Evolutionary conservation across 1,140 invertebrate species (phyloP).

Genomic region (Mactra quadrangularis): DNA sequence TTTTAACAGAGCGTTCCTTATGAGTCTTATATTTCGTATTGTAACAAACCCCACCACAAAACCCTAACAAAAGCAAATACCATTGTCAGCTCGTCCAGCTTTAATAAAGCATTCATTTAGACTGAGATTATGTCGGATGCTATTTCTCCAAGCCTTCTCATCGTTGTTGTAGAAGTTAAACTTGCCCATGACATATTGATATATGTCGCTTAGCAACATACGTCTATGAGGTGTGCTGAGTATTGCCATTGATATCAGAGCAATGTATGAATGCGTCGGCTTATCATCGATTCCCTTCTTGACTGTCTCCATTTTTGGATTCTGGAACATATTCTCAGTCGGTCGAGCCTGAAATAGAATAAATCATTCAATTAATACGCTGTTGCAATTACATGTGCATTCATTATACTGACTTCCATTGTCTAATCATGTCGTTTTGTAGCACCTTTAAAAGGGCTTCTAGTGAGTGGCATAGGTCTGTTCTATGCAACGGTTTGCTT

Average conservation of each 20-base stretch:
- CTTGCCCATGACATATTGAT: constrained; percentile 84
- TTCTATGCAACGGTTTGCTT: too few relatives aligned
- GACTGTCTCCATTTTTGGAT: background rate
- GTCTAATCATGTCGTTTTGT: too few relatives aligned
- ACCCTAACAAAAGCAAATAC: constrained; percentile 82
- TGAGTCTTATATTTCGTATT: too few relatives aligned
- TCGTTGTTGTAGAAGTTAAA: constrained; percentile 87
- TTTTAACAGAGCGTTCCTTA: too few relatives aligned
- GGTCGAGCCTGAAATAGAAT: too few relatives aligned
- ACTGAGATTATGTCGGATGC: constrained; percentile 90
- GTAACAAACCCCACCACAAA: too few relatives aligned
- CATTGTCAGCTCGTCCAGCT: constrained; percentile 92
- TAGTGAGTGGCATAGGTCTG: too few relatives aligned
- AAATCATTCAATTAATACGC: too few relatives aligned
- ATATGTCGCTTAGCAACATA: constrained; percentile 84
- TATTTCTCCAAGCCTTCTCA: constrained; percentile 89
- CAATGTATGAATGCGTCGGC: constrained; percentile 88
- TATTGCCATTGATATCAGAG: constrained; percentile 88
- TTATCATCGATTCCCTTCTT: constrained; percentile 77
- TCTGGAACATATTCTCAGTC: too few relatives aligned
- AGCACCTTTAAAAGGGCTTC: too few relatives aligned
- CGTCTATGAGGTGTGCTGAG: constrained; percentile 86
- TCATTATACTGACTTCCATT: too few relatives aligned
- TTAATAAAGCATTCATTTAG: constrained; percentile 99
- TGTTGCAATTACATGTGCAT: too few relatives aligned